Evolutionary conservation across 64 coral and sea anemone species (phyloP).

Genomic region (Actinia equina): DNA sequence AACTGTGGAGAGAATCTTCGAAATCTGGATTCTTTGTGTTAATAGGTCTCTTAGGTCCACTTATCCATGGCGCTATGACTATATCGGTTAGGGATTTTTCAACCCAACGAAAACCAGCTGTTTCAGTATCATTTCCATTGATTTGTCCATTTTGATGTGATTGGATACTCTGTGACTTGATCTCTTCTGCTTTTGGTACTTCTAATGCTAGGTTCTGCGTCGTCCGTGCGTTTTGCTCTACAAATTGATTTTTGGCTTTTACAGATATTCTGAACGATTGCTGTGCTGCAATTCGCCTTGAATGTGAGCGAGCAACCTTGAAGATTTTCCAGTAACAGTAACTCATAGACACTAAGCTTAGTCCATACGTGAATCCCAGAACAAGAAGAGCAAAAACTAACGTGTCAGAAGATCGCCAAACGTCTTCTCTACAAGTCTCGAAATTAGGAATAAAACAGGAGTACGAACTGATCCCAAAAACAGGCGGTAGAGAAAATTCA

Average conservation of each 20-base stretch:
- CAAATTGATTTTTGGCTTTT: background rate
- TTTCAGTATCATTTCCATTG: background rate
- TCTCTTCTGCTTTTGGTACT: background rate
- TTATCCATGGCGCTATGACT: background rate
- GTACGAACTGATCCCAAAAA: conserved; percentile 57
- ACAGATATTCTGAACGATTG: background rate
- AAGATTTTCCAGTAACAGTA: conserved; percentile 56
- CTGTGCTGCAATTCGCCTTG: conserved; percentile 26
- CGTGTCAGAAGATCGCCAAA: conserved; percentile 37
- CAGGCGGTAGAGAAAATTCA: conserved; percentile 33
- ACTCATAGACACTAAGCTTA: conserved; percentile 42
- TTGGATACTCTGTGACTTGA: background rate
- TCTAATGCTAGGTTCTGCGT: background rate
- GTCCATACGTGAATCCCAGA: conserved; percentile 45
- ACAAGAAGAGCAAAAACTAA: conserved; percentile 40
- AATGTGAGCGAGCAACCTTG: conserved; percentile 46
- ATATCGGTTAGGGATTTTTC: background rate
- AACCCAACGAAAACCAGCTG: too few relatives aligned
- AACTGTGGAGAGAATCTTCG: background rate
- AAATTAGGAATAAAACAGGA: conserved; percentile 60
- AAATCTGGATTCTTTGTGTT: background rate
- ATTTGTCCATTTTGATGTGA: background rate
- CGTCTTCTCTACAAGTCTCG: conserved; percentile 40
- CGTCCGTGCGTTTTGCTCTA: background rate
- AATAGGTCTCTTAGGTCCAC: background rate